phyloP scores from a whole-genome alignment of 2,797 vertebrate species.

The Danio jaintianensis region DNA sequence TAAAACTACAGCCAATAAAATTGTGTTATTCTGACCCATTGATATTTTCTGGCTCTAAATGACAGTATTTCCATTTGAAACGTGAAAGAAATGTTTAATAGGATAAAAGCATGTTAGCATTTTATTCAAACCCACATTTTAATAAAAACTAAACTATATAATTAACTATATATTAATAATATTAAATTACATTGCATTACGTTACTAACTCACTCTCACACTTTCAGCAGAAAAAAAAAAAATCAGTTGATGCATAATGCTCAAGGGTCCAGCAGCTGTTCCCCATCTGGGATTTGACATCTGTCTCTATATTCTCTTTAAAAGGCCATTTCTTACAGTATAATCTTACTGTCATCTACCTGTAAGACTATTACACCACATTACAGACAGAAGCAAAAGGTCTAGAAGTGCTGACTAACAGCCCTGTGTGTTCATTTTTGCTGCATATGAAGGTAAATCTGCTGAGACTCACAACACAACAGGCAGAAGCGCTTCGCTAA shows the following conservation, averaged over 20 bases:
- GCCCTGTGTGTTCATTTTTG: background rate
- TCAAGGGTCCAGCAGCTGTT: constrained; percentile 37
- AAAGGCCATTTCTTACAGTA: background rate
- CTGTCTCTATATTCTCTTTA: constrained; percentile 24
- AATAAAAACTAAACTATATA: too few relatives aligned
- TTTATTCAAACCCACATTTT: too few relatives aligned
- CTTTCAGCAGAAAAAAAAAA: background rate
- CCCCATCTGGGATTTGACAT: constrained; percentile 33
- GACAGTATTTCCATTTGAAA: too few relatives aligned
- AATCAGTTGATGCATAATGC: background rate
- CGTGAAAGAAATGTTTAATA: too few relatives aligned
- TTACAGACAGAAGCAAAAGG: background rate
- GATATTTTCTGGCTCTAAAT: too few relatives aligned
- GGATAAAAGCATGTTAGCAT: too few relatives aligned
- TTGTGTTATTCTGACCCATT: too few relatives aligned
- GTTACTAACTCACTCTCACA: background rate
- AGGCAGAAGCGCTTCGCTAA: constrained; percentile 23
- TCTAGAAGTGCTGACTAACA: constrained; percentile 23
- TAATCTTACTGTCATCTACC: background rate
- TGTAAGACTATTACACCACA: background rate
- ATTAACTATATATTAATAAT: too few relatives aligned
- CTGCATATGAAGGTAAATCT: constrained; percentile 8
- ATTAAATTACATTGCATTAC: background rate
- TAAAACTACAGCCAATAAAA: too few relatives aligned
- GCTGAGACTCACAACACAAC: constrained; percentile 34